Evolutionary conservation across 1,140 invertebrate species (phyloP), one percentile per base, ranked within the genome.

Genomic region (Nebria ingens): DNA sequence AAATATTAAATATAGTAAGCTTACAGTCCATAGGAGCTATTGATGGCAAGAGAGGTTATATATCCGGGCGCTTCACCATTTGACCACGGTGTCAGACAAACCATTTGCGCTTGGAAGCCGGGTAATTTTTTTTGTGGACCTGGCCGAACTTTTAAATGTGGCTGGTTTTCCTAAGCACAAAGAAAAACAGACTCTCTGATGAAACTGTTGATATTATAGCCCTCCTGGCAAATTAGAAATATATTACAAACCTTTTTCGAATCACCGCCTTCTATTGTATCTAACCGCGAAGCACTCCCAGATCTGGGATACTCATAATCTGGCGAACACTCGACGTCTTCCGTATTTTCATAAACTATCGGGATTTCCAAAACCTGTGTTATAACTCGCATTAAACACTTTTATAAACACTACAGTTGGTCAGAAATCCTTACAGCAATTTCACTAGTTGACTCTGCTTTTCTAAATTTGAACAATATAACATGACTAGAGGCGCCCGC

Each of bases 21-120:
- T 91, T 79, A 97, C 93, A 99, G 77, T 70, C 93, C 93, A 76
- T 95, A 97, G 21, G 89, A 91, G 61, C 95, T 96, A 73, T 97
- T 98, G 67, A 98, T 79, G 64, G 87, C 86, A 64, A 98, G 81
- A 56, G 91, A 85, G 55, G 91, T 87, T 54, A 97, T 89, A 66
- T 84, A 83, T 61, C 88, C 86, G 22, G 89, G 83, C 50, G 85
- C 78, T 68, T 87, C 86, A 55, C 83, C 85, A 65, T 88, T 87
- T 53, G 82, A 76, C 72, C 87, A 89, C 19, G 85, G 85, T 50
- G 91, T 89, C 59, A 98, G 74, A 75, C 94, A 97, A 60, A 97
- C 89, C 51, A 99, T 75, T 63, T 95, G 89, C 4, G 93, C 89
- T 76, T 98, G 94, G 79, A 96, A 98, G 57, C 93, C 93, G 17